Base-by-base conservation (phyloP, 2,888 invertebrate species). In the Trissolcus brochymenae region DNA sequence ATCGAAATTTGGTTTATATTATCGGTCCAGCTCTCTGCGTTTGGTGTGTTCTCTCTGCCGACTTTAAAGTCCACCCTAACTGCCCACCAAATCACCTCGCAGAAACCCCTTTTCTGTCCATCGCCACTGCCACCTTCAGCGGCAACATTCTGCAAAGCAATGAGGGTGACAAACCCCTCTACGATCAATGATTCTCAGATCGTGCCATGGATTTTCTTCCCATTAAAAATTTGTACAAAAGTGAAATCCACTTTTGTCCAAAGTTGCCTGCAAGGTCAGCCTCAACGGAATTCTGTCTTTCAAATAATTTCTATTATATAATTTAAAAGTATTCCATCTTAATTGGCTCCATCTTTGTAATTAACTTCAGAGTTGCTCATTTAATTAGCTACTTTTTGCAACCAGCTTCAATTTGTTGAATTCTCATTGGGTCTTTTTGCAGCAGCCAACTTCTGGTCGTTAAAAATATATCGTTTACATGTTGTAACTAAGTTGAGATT, bases 111-210 rank as follows among this genome's bases (percentile, higher is more conserved):
- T 75, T 66, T 70, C 79, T 79, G 71, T 81, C 73, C 84, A 83
- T 83, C 84, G 84, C 81, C 81, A 81, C 83, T 81, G 82, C 85
- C 83, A 87, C 88, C 88, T 88, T 87, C 85, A 87, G 86, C 87
- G 86, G 87, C 87, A 87, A 87, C 88, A 87, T 87, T 88, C 87
- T 86, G 84, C 85, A 84, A 85, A 78, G 85, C 84, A 82, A 82
- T 84, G 81, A 85, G 86, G 87, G 88, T 88, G 87, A 87, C 85
- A 86, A 85, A 83, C 82, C 84, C 86, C 85, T 82, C 80, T 79
- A 78, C 80, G 84, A 84, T 84, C 88, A 88, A 87, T 88, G 88
- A 87, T 83, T 84, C 87, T 88, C 87, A 88, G 85, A 84, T 84
- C 75, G 65, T 76, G 62, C 53, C 56, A 65, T 71, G 72, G 66